Percentiles rank a stretch among this genome's conserved stretches.
Conservation (phyloP, 2,797 vertebrate genomes). For the Clamator glandarius region DNA sequence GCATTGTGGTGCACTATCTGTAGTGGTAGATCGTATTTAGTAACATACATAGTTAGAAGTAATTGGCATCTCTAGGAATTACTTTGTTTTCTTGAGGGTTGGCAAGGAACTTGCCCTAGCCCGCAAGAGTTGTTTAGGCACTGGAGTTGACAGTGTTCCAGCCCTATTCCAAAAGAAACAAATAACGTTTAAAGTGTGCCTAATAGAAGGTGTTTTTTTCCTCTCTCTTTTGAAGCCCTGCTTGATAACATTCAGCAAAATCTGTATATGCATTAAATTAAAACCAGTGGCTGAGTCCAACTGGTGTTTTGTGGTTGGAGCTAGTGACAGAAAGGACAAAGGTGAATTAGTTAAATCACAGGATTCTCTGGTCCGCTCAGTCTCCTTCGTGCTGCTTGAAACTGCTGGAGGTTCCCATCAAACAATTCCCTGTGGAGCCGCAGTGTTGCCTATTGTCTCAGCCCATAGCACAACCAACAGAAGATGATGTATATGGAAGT, state of each 20-base stretch:
- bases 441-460: neutral
- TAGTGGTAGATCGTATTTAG: neutral
- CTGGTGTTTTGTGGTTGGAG: conserved; percentile 48
- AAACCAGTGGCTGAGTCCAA: conserved; percentile 48
- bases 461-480: neutral
- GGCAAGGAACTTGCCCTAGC: neutral
- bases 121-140: neutral
- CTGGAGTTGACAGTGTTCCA: neutral
- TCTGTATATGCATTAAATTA: conserved; percentile 53
- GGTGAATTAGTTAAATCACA: conserved; percentile 41
- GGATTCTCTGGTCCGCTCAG: neutral
- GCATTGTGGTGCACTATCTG: rapidly evolving
- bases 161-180: conserved; percentile 9
- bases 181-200: neutral
- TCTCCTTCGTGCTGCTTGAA: neutral
- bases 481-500: neutral
- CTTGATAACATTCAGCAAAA: conserved; percentile 44
- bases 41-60: neutral
- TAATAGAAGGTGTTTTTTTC: neutral
- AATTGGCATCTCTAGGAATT: neutral
- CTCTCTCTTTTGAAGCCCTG: neutral
- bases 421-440: neutral
- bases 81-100: neutral
- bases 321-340: conserved; percentile 51
- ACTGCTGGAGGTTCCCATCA: neutral